Evolutionary conservation across 2,113 vertebrate species (phyloP).

Genomic region (Acanthochromis polyacanthus): DNA sequence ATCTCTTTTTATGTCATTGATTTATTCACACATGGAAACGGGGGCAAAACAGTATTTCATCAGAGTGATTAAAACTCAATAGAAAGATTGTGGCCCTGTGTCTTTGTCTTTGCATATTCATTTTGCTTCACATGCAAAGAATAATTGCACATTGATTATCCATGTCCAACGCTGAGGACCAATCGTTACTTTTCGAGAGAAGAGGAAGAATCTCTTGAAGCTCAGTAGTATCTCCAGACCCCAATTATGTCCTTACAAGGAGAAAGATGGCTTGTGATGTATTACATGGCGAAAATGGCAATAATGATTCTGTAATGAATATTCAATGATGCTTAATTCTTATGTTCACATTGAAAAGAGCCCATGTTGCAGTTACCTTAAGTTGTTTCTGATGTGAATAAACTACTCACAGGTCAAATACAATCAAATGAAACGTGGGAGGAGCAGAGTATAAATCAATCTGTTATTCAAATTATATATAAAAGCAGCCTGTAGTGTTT

Average conservation of each 20-base stretch:
- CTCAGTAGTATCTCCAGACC: constrained; percentile 24
- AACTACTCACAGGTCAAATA: not conserved
- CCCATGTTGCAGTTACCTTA: not conserved
- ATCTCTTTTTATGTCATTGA: constrained; percentile 61
- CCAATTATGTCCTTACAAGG: constrained; percentile 29
- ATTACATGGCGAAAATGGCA: constrained; percentile 26
- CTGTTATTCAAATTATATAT: constrained; percentile 10
- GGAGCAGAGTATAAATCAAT: not conserved
- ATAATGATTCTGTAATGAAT: constrained; percentile 39
- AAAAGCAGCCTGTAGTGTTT: constrained; percentile 20
- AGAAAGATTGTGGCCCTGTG: constrained; percentile 44
- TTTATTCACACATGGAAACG: constrained; percentile 61
- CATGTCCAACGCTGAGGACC: constrained; percentile 33
- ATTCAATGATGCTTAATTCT: not conserved
- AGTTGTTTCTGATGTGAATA: not conserved
- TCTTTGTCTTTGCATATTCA: constrained; percentile 68
- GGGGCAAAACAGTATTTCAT: constrained; percentile 65
- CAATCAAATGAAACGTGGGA: not conserved
- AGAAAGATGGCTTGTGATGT: constrained; percentile 29
- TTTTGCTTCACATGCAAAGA: constrained; percentile 63
- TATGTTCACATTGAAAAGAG: not conserved
- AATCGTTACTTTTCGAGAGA: constrained; percentile 39
- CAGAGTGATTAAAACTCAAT: constrained; percentile 69
- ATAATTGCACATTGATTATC: constrained; percentile 77
- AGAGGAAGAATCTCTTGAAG: constrained; percentile 26